These are phyloP conservation scores for Bos taurus DNA, from an alignment of 2,113 vertebrate genomes.

Conservation along the genomic window ARS-UCD2.0 NC_037339.1:75766001-75766500, in stretches of 20 bases:
- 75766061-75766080: neutral
- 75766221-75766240: neutral
- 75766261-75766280: neutral
- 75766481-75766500: neutral
- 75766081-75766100: neutral
- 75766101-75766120: neutral
- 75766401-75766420: neutral
- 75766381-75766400: neutral
- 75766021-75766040: neutral
- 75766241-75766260: neutral
- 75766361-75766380: neutral
- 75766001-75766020: neutral
- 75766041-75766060: constrained; percentile 52
- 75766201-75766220: neutral
- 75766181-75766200: neutral
- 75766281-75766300: neutral
- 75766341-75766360: neutral
- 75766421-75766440: neutral
- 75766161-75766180: neutral
- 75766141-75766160: neutral
- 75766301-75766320: neutral
- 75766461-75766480: neutral
- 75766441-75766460: neutral
- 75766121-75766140: neutral
- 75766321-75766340: neutral